Conservation (phyloP, 2,797 vertebrate species). For the Sebastiscus tertius region DNA sequence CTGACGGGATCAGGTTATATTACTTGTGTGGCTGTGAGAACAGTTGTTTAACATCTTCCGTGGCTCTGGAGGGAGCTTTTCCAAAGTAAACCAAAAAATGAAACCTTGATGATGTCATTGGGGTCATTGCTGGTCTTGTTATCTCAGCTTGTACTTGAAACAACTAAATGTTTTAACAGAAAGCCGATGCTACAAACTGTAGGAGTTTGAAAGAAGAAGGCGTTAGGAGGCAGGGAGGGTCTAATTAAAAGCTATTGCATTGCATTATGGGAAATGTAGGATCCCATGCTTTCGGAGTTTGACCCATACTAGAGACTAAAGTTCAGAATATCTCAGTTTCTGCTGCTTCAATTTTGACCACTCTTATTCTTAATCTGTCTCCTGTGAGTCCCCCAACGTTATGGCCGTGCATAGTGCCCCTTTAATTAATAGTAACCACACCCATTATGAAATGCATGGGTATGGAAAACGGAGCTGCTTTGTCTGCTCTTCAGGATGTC, state of each 20-base stretch:
- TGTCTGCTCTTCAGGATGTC: slow-evolving; percentile 29
- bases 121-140: neutral
- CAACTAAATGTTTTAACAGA: neutral
- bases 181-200: neutral
- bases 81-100: neutral
- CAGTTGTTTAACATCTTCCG: neutral
- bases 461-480: slow-evolving; percentile 17
- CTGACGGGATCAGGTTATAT: neutral
- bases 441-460: neutral
- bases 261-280: neutral
- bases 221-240: neutral
- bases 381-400: neutral
- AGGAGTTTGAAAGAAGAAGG: neutral
- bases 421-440: neutral
- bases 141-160: neutral
- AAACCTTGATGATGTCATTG: neutral
- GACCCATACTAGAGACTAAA: neutral
- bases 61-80: neutral
- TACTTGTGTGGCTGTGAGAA: too few species aligned
- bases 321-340: neutral
- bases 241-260: neutral
- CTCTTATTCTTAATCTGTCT: neutral
- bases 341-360: neutral
- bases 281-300: neutral
- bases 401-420: too few species aligned